Conservation (phyloP, 2,797 vertebrate species). For the Rhinatrema bivittatum region DNA sequence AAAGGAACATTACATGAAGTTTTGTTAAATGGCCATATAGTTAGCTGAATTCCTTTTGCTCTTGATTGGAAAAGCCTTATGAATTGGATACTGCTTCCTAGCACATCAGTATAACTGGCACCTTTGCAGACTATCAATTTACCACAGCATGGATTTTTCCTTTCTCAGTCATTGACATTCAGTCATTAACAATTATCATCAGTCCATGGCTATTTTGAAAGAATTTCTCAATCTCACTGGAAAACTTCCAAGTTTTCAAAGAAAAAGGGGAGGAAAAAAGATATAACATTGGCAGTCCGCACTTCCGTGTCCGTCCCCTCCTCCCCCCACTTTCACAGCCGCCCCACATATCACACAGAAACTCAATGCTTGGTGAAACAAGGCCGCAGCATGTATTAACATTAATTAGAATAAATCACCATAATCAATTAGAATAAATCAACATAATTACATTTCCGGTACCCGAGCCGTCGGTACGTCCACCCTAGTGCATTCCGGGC, state of each 20-base stretch:
- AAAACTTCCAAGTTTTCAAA: constrained; percentile 14
- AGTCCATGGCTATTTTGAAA: constrained; percentile 27
- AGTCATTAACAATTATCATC: constrained; percentile 35
- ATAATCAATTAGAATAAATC: too few relatives aligned
- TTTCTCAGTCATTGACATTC: constrained; percentile 20
- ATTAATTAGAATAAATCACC: too few relatives aligned
- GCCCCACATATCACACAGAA: too few relatives aligned
- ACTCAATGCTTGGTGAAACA: too few relatives aligned
- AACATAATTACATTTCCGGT: too few relatives aligned
- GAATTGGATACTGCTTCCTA: constrained; percentile 14
- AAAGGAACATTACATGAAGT: constrained; percentile 46
- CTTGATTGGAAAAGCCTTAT: constrained; percentile 37
- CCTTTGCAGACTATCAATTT: constrained; percentile 15
- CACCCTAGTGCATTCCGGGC: too few relatives aligned
- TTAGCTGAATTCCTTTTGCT: constrained; percentile 51
- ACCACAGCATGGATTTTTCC: constrained; percentile 8
- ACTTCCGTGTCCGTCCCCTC: too few relatives aligned
- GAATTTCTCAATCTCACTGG: constrained; percentile 27
- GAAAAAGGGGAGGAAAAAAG: constrained; percentile 1
- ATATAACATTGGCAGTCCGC: too few relatives aligned
- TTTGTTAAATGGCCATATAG: constrained; percentile 54
- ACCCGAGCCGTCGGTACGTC: too few relatives aligned
- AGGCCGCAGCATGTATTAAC: too few relatives aligned
- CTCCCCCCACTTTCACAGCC: too few relatives aligned
- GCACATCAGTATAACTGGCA: constrained; percentile 15